Percentiles rank a stretch among this genome's conserved stretches.
These are phyloP conservation scores for Brachylomia viminalis DNA, from an alignment of 2,888 invertebrate species.

Conservation along the genomic window DNA sequence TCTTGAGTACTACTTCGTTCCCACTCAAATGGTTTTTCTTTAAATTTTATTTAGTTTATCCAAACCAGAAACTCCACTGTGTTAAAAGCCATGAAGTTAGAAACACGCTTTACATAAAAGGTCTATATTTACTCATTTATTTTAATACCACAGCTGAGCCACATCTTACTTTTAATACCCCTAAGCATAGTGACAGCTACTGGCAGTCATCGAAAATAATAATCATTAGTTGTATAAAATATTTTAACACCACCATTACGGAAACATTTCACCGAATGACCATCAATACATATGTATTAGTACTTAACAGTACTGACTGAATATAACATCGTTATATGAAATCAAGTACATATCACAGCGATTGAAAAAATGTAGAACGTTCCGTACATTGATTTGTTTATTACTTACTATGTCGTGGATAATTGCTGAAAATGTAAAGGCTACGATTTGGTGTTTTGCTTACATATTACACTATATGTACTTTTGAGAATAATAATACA, in stretches of 20 bases:
- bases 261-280: slow-evolving; percentile 47
- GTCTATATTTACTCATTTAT: slow-evolving; percentile 24
- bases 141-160: slow-evolving; percentile 69
- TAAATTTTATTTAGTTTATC: slow-evolving; percentile 10
- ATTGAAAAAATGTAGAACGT: slow-evolving; percentile 54
- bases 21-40: not conserved
- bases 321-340: slow-evolving; percentile 46
- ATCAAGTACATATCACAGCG: slow-evolving; percentile 56
- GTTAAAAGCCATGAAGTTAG: slow-evolving; percentile 9
- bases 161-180: slow-evolving; percentile 67
- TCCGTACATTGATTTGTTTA: slow-evolving; percentile 54
- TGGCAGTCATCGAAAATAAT: slow-evolving; percentile 64
- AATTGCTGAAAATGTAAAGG: slow-evolving; percentile 74
- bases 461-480: slow-evolving; percentile 79
- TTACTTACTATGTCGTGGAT: slow-evolving; percentile 60
- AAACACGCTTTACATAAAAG: not conserved
- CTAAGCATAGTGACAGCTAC: slow-evolving; percentile 66
- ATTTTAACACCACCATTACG: slow-evolving; percentile 50
- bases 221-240: slow-evolving; percentile 55
- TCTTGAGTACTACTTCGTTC: not conserved
- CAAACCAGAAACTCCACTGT: slow-evolving; percentile 10
- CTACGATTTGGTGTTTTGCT: slow-evolving; percentile 88
- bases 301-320: slow-evolving; percentile 49
- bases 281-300: slow-evolving; percentile 48
- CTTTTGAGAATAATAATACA: slow-evolving; percentile 73